phyloP scores from a whole-genome alignment of 1,140 invertebrate species.

The Camponotus vicinus region DNA sequence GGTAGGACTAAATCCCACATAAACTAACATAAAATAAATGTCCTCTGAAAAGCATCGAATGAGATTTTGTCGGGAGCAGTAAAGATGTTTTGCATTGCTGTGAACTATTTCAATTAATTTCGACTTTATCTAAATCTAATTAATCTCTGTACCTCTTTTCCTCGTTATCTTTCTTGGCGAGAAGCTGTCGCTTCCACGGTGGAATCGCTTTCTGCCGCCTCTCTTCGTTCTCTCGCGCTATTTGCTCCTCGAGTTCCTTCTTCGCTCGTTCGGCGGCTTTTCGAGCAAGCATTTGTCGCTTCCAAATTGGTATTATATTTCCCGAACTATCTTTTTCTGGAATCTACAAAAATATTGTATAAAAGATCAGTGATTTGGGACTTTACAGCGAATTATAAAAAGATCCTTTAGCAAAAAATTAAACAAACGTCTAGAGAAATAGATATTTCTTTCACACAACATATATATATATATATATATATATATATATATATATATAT shows the following conservation, averaged over 20 bases:
- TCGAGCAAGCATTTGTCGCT: conserved; percentile 96
- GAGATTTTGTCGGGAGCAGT: neutral
- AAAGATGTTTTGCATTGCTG: neutral
- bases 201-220: conserved; percentile 95
- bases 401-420: neutral
- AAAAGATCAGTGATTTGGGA: neutral
- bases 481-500: neutral
- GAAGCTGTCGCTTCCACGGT: conserved; percentile 96
- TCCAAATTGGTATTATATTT: conserved; percentile 96
- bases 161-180: conserved; percentile 93
- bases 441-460: neutral
- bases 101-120: conserved; percentile 1
- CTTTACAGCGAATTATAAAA: neutral
- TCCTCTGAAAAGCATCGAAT: neutral
- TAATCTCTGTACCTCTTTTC: conserved; percentile 88
- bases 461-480: neutral
- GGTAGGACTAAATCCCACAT: neutral
- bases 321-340: conserved; percentile 96
- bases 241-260: conserved; percentile 94
- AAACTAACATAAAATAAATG: neutral
- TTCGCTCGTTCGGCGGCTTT: conserved; percentile 96
- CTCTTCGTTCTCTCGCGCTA: conserved; percentile 94
- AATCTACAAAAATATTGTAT: conserved; percentile 88
- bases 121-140: conserved; percentile 8
- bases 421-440: neutral